Base-by-base conservation (phyloP, 1,140 invertebrate genomes). In the Diorhabda elongata region DNA sequence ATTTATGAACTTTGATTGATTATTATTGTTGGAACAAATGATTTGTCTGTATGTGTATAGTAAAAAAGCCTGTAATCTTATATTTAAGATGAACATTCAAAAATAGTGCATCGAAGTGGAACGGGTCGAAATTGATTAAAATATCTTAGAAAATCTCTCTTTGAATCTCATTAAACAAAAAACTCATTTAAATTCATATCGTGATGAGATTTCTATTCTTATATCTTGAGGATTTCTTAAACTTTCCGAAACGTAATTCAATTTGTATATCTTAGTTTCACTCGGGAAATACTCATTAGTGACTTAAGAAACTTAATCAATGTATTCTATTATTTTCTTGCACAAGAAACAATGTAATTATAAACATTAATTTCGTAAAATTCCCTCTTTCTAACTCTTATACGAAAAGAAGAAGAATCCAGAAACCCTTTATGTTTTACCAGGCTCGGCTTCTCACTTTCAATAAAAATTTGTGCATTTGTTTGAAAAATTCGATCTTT, bases 361-460 rank as follows among this genome's bases (percentile, higher is more conserved):
- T 73, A 76, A 75, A 74, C 75, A 76, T 76, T 76, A 76, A 76
- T 76, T 76, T 76, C 70, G 69, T 71, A 76, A 76, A 75, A 76
- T 76, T 76, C 72, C 72, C 73, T 61, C 70, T 66, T 59, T n/a
- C 63, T 60, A 58, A 69, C 69, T 67, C 69, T 52, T 52, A 52
- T 52, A 52, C 47, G 47, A 52, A 52, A 52, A 52, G 6, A n/a
- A 52, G 47, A 52, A 52, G 47, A 52, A 52, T 52, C n/a, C n/a
- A n/a, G 6, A 6, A 52, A 52, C 47, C 47, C 47, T n/a, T 52
- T 52, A 52, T n/a, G n/a, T 52, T 26, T 59, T 5, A n/a, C 41
- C 7, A 44, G 56, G n/a, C 6, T 6, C 9, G 56, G 56, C 41
- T 68, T 68, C 59, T 26, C 26, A 26, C 26, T 26, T 26, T 26